Conservation (phyloP, 2,888 invertebrate species). For the Tinea semifulvella region DNA sequence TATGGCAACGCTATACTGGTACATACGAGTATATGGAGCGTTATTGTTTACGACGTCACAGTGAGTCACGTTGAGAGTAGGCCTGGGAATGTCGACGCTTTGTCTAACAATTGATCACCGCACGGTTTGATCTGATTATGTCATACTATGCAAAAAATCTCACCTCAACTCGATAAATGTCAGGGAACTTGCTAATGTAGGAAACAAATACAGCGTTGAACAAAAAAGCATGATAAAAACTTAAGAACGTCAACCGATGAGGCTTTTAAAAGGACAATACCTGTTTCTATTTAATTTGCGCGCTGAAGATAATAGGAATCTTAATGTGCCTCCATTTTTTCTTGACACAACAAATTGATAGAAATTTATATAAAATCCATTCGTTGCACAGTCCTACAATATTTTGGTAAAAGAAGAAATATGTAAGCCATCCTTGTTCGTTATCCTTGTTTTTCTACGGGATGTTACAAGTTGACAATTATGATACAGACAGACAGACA, state of each 20-base stretch:
- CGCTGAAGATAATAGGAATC: too few relatives aligned
- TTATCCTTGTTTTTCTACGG: too few relatives aligned
- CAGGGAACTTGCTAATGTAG: constrained; percentile 9
- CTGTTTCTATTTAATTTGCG: too few relatives aligned
- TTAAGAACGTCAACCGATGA: neutral
- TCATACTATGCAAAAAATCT: constrained; percentile 45
- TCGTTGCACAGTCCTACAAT: too few relatives aligned
- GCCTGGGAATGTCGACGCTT: constrained; percentile 48
- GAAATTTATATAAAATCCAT: too few relatives aligned
- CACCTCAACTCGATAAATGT: constrained; percentile 14
- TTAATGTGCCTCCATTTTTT: too few relatives aligned
- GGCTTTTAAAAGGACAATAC: neutral
- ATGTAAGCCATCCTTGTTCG: too few relatives aligned
- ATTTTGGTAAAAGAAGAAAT: too few relatives aligned
- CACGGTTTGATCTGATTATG: constrained; percentile 53
- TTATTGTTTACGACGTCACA: constrained; percentile 41
- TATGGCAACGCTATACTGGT: too few relatives aligned
- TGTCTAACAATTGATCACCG: constrained; percentile 57
- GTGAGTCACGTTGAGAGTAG: constrained; percentile 45
- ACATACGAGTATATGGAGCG: constrained; percentile 40
- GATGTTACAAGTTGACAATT: too few relatives aligned
- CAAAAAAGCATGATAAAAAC: constrained; percentile 2
- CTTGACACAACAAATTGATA: too few relatives aligned
- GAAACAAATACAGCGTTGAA: neutral
- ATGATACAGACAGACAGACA: too few relatives aligned